Conservation (phyloP, 2,888 invertebrate genomes). For the Dynastes hyllus region DNA sequence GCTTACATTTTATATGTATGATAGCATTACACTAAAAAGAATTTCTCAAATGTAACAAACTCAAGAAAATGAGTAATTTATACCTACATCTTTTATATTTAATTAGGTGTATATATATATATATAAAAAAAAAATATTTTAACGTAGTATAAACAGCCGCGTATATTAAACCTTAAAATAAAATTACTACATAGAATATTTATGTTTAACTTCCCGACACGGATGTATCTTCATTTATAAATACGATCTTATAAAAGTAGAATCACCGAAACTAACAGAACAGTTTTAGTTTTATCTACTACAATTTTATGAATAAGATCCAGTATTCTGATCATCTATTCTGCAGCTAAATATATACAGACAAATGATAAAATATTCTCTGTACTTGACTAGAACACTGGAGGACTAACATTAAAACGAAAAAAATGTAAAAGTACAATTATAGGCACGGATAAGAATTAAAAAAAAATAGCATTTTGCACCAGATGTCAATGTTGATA, state of each 20-base stretch:
- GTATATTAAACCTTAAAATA: constrained; percentile 25
- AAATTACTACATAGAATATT: not conserved
- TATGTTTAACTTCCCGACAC: not conserved
- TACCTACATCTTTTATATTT: constrained; percentile 32
- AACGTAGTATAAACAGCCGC: constrained; percentile 37
- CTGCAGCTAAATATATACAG: constrained; percentile 34
- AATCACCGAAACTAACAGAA: constrained; percentile 9
- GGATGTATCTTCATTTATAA: constrained; percentile 19
- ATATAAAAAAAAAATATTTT: constrained; percentile 20
- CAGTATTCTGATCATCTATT: constrained; percentile 34
- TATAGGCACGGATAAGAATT: constrained; percentile 41
- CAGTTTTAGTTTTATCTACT: constrained; percentile 1
- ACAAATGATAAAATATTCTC: constrained; percentile 24
- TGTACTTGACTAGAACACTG: constrained; percentile 37
- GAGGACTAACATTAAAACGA: constrained; percentile 28
- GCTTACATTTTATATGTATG: constrained; percentile 23
- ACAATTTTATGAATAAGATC: constrained; percentile 24
- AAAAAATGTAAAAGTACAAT: constrained; percentile 25
- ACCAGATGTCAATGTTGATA: constrained; percentile 44
- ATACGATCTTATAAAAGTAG: constrained; percentile 25
- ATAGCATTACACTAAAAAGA: constrained; percentile 37
- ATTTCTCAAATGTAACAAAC: constrained; percentile 44
- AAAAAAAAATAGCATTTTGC: constrained; percentile 40
- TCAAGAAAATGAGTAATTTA: constrained; percentile 36
- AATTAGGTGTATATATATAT: constrained; percentile 21